These are phyloP conservation scores for Synanthedon tipuliformis DNA, from an alignment of 2,888 invertebrate genomes.

Conservation along the genomic window DNA sequence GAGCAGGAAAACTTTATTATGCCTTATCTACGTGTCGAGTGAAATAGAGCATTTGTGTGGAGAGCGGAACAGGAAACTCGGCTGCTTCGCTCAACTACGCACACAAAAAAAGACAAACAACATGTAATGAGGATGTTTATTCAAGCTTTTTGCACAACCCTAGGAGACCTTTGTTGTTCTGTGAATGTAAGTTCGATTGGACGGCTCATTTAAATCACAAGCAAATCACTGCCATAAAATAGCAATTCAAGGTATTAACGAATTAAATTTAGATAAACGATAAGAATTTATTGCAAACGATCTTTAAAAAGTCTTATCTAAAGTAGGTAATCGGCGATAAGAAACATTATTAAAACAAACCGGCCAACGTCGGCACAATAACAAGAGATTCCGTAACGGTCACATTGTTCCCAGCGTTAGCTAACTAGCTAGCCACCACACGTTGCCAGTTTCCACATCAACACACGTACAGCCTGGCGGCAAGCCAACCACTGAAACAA, in stretches of 20 bases:
- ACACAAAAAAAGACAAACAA: conserved; percentile 39
- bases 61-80: conserved; percentile 49
- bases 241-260: not conserved
- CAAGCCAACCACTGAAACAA: conserved; percentile 47
- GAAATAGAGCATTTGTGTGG: conserved; percentile 18
- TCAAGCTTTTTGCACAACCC: conserved; percentile 41
- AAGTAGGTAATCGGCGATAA: conserved; percentile 13
- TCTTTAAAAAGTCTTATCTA: conserved; percentile 6
- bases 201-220: not conserved
- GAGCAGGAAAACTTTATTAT: conserved; percentile 24
- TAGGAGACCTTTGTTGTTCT: conserved; percentile 32
- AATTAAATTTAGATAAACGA: not conserved
- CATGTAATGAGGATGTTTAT: conserved; percentile 43
- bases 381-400: conserved; percentile 19
- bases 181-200: conserved; percentile 17
- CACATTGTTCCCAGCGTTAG: conserved; percentile 16
- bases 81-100: conserved; percentile 33
- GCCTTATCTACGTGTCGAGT: conserved; percentile 16
- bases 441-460: conserved; percentile 31
- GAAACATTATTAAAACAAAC: conserved; percentile 18
- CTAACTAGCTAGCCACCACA: not conserved
- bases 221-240: not conserved
- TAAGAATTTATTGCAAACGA: not conserved
- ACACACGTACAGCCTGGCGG: conserved; percentile 37
- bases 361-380: conserved; percentile 11